Evolutionary conservation across 64 coral and sea anemone genomes (phyloP).

Genomic region (Montipora sp.): DNA sequence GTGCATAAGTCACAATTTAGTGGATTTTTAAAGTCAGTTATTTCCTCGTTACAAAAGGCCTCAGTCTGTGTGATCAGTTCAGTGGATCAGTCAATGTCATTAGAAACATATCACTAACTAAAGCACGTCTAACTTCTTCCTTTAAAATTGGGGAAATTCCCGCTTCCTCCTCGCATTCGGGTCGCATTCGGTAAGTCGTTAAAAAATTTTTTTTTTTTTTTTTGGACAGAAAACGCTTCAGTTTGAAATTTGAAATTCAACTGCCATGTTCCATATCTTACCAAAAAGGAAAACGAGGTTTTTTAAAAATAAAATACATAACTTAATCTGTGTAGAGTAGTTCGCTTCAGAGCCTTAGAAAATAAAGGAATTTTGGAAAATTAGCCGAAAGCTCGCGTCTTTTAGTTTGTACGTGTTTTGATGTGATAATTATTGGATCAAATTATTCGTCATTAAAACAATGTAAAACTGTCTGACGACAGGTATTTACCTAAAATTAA

Average conservation of each 20-base stretch:
- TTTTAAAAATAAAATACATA: background rate
- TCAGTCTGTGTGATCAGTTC: background rate
- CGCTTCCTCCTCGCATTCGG: too few relatives aligned
- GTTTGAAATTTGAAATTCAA: background rate
- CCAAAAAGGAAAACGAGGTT: background rate
- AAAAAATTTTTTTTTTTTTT: background rate
- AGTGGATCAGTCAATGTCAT: background rate
- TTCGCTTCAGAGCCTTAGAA: background rate
- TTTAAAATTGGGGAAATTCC: too few relatives aligned
- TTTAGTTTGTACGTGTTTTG: background rate
- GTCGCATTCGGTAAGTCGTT: too few relatives aligned
- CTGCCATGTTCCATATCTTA: background rate
- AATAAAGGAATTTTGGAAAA: background rate
- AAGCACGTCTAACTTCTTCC: background rate
- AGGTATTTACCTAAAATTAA: background rate
- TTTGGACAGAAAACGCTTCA: background rate
- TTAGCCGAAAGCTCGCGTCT: background rate
- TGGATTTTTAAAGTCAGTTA: background rate
- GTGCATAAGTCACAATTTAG: background rate
- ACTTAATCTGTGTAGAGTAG: background rate
- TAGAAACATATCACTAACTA: background rate
- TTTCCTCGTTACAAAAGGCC: background rate
- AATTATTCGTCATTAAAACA: conserved; percentile 3
- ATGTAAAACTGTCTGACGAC: conserved; percentile 14
- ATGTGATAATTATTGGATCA: background rate